A percentile compares a stretch with the other conserved stretches of the same genome.
These are phyloP conservation scores for Augochlora pura DNA, from an alignment of 1,140 invertebrate species.

Conservation along the genomic window DNA sequence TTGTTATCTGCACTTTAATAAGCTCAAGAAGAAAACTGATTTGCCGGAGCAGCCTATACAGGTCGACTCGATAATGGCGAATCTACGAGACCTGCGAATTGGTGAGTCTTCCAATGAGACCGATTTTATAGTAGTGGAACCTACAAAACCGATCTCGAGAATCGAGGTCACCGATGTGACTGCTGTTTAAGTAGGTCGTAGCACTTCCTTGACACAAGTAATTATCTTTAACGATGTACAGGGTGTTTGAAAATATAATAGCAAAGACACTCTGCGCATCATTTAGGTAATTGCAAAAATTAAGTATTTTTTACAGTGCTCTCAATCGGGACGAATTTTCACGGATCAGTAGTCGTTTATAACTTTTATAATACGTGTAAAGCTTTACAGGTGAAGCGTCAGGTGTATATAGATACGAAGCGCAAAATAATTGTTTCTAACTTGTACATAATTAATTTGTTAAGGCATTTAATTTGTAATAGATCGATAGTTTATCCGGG, in stretches of 20 bases:
- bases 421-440: neutral
- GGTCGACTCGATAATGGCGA: constrained; percentile 81
- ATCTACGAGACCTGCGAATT: constrained; percentile 80
- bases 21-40: constrained; percentile 76
- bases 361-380: neutral
- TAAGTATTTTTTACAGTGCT: constrained; percentile 21
- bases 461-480: constrained; percentile 21
- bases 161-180: constrained; percentile 80
- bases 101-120: constrained; percentile 69
- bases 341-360: neutral
- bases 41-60: constrained; percentile 73
- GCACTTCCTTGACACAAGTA: neutral
- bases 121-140: constrained; percentile 74
- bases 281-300: constrained; percentile 13
- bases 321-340: neutral
- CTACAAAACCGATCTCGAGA: constrained; percentile 78
- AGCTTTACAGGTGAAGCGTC: constrained; percentile 5
- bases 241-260: neutral
- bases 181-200: constrained; percentile 70
- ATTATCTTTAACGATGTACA: neutral
- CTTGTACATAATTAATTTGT: constrained; percentile 4
- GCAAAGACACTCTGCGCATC: neutral
- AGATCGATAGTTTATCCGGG: neutral
- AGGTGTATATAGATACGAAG: neutral
- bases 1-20: constrained; percentile 85